phyloP scores from a whole-genome alignment of 1,140 invertebrate species.

The Drepana arcuata region DNA sequence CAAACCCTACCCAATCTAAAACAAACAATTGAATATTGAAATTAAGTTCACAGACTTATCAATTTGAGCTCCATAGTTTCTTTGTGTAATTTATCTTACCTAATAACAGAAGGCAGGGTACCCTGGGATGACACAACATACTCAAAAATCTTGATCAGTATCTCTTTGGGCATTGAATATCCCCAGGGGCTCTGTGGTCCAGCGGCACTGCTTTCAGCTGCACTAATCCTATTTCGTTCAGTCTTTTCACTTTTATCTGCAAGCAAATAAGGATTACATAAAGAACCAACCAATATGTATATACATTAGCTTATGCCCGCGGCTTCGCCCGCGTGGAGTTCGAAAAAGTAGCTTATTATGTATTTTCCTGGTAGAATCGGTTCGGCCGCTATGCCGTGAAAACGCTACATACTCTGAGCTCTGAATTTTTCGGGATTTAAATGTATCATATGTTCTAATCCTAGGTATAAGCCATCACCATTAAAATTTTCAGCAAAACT shows the following conservation, averaged over 20 bases:
- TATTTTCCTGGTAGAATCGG: too few relatives aligned
- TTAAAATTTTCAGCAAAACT: too few relatives aligned
- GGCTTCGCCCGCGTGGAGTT: too few relatives aligned
- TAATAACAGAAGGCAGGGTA: constrained; percentile 80
- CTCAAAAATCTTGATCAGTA: constrained; percentile 81
- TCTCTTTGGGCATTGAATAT: constrained; percentile 73
- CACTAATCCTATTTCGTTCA: constrained; percentile 61
- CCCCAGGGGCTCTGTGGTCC: constrained; percentile 60
- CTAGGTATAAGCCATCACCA: too few relatives aligned
- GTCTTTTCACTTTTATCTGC: constrained; percentile 66
- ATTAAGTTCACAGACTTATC: neutral
- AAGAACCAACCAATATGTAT: too few relatives aligned
- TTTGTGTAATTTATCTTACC: constrained; percentile 56
- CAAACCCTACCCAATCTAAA: constrained; percentile 83
- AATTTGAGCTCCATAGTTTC: constrained; percentile 2
- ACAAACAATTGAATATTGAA: constrained; percentile 11
- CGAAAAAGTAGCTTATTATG: too few relatives aligned
- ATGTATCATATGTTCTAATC: too few relatives aligned
- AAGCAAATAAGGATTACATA: too few relatives aligned
- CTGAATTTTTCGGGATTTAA: too few relatives aligned
- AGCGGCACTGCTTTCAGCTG: constrained; percentile 31
- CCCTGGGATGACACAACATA: constrained; percentile 77
- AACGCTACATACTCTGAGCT: too few relatives aligned
- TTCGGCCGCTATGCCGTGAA: too few relatives aligned
- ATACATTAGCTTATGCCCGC: too few relatives aligned